These are phyloP conservation scores for Plectus sambesii DNA, from an alignment of 1,140 invertebrate genomes.

Conservation along the genomic window DNA sequence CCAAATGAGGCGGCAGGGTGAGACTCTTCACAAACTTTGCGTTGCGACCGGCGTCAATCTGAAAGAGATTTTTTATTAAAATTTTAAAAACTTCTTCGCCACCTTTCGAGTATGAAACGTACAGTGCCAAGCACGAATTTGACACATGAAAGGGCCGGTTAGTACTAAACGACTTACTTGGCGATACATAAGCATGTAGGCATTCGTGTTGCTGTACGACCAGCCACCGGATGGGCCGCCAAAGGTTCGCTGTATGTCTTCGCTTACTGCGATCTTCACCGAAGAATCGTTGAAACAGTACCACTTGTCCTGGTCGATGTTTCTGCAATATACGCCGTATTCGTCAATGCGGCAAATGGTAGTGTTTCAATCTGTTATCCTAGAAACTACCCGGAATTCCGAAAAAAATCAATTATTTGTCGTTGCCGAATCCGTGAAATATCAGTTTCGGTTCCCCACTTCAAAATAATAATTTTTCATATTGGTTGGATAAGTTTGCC, in stretches of 20 bases:
- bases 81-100: constrained; percentile 63
- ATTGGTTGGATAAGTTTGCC: too few species aligned
- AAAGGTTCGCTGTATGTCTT: constrained; percentile 72
- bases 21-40: constrained; percentile 22
- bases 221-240: constrained; percentile 55
- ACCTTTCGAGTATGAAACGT: constrained; percentile 53
- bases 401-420: too few species aligned
- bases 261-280: constrained; percentile 48
- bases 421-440: constrained; percentile 8
- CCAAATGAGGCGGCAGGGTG: constrained; percentile 27
- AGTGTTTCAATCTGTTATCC: not conserved
- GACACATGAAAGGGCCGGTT: too few species aligned
- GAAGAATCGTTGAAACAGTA: constrained; percentile 56
- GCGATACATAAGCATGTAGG: constrained; percentile 84
- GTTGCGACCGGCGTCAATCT: constrained; percentile 23
- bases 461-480: too few species aligned
- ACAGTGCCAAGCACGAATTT: too few species aligned
- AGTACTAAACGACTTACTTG: constrained; percentile 57
- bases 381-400: too few species aligned
- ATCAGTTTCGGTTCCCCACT: too few species aligned
- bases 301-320: constrained; percentile 52
- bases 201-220: constrained; percentile 66
- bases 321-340: constrained; percentile 47
- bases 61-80: constrained; percentile 52
- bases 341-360: constrained; percentile 1